phyloP scores from a whole-genome alignment of 2,113 vertebrate genomes.

The Callionymus lyra region DNA sequence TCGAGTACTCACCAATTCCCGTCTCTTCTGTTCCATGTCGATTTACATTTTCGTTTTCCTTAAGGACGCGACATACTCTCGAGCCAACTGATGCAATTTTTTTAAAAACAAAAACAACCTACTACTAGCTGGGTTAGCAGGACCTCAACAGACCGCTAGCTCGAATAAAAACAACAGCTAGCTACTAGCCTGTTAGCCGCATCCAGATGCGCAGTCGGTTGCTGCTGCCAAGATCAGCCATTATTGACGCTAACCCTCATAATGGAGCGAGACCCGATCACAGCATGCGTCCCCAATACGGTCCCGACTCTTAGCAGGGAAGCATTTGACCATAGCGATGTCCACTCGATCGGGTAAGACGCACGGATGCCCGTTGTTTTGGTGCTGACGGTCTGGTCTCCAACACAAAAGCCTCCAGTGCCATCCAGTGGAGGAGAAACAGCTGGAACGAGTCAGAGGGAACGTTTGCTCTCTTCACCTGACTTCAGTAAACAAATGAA shows the following conservation, averaged over 20 bases:
- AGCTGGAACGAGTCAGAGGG: too few species aligned
- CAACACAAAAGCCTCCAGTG: slow-evolving; percentile 47
- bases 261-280: not conserved
- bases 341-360: not conserved
- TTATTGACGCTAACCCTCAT: not conserved
- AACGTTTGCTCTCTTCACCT: too few species aligned
- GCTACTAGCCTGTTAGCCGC: slow-evolving; percentile 20
- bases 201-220: slow-evolving; percentile 55
- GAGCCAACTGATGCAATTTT: too few species aligned
- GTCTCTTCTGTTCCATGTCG: slow-evolving; percentile 41
- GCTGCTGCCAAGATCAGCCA: slow-evolving; percentile 8
- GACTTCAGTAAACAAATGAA: too few species aligned
- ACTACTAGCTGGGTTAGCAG: too few species aligned
- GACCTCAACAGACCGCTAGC: too few species aligned
- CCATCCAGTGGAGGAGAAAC: slow-evolving; percentile 34
- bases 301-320: not conserved
- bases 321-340: not conserved
- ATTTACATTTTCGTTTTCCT: slow-evolving; percentile 45
- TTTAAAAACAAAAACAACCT: too few species aligned
- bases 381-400: slow-evolving; percentile 29
- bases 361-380: slow-evolving; percentile 33
- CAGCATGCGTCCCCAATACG: rapidly evolving
- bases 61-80: slow-evolving; percentile 2
- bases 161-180: slow-evolving; percentile 5
- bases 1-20: slow-evolving; percentile 48